Evolutionary conservation across 2,888 invertebrate genomes (phyloP).

Genomic region (Parelbella ahira): DNA sequence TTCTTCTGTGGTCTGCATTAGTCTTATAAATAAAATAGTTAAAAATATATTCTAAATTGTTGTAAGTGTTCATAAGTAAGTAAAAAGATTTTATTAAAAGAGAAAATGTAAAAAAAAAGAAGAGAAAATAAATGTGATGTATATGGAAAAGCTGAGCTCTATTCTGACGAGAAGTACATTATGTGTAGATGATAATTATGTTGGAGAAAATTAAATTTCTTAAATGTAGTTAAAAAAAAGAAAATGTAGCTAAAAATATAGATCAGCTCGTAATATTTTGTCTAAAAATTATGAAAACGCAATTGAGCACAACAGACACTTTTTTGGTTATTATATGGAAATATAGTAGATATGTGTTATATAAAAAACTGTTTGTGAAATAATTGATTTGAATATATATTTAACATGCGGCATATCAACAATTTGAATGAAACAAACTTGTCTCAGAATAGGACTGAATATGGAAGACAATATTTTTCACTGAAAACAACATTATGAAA

Average conservation of each 20-base stretch:
- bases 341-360: slow-evolving; percentile 2
- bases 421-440: background rate
- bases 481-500: slow-evolving; percentile 5
- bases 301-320: background rate
- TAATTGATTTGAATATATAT: slow-evolving; percentile 3
- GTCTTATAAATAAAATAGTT: slow-evolving; percentile 34
- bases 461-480: slow-evolving; percentile 55
- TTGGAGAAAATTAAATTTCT: slow-evolving; percentile 9
- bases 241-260: slow-evolving; percentile 9
- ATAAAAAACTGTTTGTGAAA: background rate
- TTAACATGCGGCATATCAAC: slow-evolving; percentile 43
- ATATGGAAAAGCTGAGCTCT: slow-evolving; percentile 42
- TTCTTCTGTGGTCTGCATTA: slow-evolving; percentile 49
- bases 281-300: slow-evolving; percentile 7
- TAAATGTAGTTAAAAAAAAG: slow-evolving; percentile 1
- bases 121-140: slow-evolving; percentile 44
- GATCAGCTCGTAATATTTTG: slow-evolving; percentile 11
- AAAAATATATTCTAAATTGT: slow-evolving; percentile 73
- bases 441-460: slow-evolving; percentile 38
- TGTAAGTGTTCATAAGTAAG: slow-evolving; percentile 72
- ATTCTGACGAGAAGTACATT: slow-evolving; percentile 36
- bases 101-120: slow-evolving; percentile 40
- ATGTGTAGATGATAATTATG: slow-evolving; percentile 10
- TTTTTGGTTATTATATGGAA: slow-evolving; percentile 5
- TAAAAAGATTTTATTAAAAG: slow-evolving; percentile 65